phyloP scores from a whole-genome alignment of 1,140 invertebrate species.

The Lethocerus indicus region DNA sequence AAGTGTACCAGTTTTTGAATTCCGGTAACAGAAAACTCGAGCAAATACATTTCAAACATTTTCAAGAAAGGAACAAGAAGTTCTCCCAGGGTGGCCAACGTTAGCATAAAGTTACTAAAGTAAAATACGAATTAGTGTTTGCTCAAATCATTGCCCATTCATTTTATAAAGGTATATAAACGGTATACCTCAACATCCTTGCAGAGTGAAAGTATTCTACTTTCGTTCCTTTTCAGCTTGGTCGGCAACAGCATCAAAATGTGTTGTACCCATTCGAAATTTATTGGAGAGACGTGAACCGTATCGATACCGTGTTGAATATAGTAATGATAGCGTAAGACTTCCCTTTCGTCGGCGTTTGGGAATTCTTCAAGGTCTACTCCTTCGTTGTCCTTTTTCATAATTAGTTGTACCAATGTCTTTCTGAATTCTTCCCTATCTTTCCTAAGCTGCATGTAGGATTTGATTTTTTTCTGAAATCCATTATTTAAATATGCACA shows the following conservation, averaged over 20 bases:
- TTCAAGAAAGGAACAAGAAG: background rate
- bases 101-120: background rate
- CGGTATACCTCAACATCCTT: constrained; percentile 35
- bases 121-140: background rate
- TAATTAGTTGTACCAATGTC: constrained; percentile 54
- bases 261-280: constrained; percentile 31
- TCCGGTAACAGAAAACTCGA: background rate
- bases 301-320: constrained; percentile 77
- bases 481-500: background rate
- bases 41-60: background rate
- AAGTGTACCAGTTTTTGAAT: too few relatives aligned
- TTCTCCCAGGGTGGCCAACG: background rate
- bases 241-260: constrained; percentile 29
- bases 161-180: constrained; percentile 2
- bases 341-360: constrained; percentile 41
- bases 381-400: constrained; percentile 21
- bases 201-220: constrained; percentile 34
- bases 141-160: background rate
- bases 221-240: constrained; percentile 26
- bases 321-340: constrained; percentile 77
- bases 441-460: constrained; percentile 45
- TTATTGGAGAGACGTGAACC: constrained; percentile 62
- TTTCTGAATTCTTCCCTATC: constrained; percentile 66
- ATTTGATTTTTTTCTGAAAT: constrained; percentile 6
- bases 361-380: constrained; percentile 28